Base-by-base conservation (phyloP, 2,888 invertebrate species). In the Apantesis nais region DNA sequence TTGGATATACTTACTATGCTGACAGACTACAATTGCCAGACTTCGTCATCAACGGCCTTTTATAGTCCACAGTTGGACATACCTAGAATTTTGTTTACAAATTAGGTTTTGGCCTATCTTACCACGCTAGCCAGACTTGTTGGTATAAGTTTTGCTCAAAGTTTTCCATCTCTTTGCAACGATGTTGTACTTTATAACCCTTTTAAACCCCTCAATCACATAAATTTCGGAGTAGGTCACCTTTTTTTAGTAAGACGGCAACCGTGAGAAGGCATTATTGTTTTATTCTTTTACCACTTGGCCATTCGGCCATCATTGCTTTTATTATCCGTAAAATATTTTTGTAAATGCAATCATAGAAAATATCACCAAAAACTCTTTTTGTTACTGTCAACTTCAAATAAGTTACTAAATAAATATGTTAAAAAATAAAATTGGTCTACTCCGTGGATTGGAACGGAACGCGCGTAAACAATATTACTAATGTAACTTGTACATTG, bases 401-500 rank as follows among this genome's bases (percentile, higher is more conserved):
- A 1, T 52, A 62, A 60, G 73, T 60, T 61, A 74, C 79, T 74
- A 72, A 74, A 75, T 44, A 77, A 80, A 78, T 52, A 73, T 60
- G 62, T 31, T 62, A 67, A 41, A 62, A 61, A 65, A 62, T 61
- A 29, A 39, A 74, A 76, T 77, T 75, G 48, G 73, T 68, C 62
- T 67, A 65, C 67, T 64, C 65, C 29, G 4, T 62, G 4, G 48
- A 22, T 39, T 11, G 9, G 67, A 71, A 72, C 9, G 9, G 67
- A 71, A 72, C 41, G 64, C 71, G 75, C 73, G 74, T 34, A 75
- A 71, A 71, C 71, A 62, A 48, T 41, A 48, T 68, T n/a, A 52
- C 58, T 71, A 65, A n/a, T 34, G 44, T 37, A 41, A 70, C 25
- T 37, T 25, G 11, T 83, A 58, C 86, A 87, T 87, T 86, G 83